Evolutionary conservation across 2,888 invertebrate species (phyloP).

Genomic region (Eugnorisma glareosa): DNA sequence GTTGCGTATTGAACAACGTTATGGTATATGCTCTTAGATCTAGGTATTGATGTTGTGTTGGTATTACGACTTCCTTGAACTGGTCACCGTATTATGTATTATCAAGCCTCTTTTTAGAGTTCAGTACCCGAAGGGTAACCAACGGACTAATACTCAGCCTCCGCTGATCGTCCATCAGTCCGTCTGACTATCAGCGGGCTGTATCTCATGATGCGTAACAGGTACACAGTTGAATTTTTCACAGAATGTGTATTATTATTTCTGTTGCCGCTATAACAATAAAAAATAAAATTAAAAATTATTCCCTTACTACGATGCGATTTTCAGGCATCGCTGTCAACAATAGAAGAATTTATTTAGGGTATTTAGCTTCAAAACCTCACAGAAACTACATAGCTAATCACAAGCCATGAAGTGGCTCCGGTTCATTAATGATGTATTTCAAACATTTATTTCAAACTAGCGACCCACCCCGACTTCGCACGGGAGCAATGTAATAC

Average conservation of each 20-base stretch:
- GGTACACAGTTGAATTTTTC: too few species aligned
- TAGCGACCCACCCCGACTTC: too few species aligned
- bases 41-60: constrained; percentile 29
- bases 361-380: background rate
- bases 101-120: background rate
- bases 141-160: too few species aligned
- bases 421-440: background rate
- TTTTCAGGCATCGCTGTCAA: background rate
- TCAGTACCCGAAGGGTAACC: too few species aligned
- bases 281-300: too few species aligned
- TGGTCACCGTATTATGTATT: background rate
- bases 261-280: too few species aligned
- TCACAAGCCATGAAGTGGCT: background rate
- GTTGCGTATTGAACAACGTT: constrained; percentile 49
- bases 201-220: too few species aligned
- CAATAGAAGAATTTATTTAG: background rate
- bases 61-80: background rate
- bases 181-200: too few species aligned
- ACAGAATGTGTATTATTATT: too few species aligned
- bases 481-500: too few species aligned
- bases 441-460: background rate
- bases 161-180: too few species aligned
- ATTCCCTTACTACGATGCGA: too few species aligned
- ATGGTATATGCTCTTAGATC: constrained; percentile 51
- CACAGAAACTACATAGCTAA: background rate